Evolutionary conservation across 37 sponge, comb jelly and placozoan species (phyloP), one percentile per base, ranked within the genome.

Genomic region (Chondrilla cf. caribensis): DNA sequence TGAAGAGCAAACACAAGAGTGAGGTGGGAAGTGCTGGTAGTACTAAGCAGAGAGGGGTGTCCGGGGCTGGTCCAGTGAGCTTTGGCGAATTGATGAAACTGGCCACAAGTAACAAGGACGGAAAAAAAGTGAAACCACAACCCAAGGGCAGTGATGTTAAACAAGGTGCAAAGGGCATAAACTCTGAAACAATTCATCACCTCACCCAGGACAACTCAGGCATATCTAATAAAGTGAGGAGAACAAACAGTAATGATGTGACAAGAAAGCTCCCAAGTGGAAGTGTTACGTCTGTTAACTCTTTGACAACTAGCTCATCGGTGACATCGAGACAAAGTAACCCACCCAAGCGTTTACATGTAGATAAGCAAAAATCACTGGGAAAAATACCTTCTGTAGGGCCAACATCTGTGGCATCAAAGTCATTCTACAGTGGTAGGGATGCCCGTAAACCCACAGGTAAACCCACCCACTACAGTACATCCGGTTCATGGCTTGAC

Each of bases 1-100:
- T 47, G 51, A 47, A 47, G 51, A 47, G 51, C 11, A 47, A 11
- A 47, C 11, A 14, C 51, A 47, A 47, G 51, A 11, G 11, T 11
- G 9, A 47, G 51, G 9, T 11, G 51, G 51, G 51, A 11, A 47
- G 51, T 14, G 11, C 9, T 47, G 51, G 51, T 11, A 47, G 51
- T 6, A 6, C 6, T 11, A 47, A 47, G 51, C 6, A 47, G 11
- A 47, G 11, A 47, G 51, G 11, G 11, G 51, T 47, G 51, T 47
- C 51, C 11, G 51, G 51, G 51, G 22, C 6, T 62, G 64, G 64
- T 62, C 64, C 64, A 62, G 18, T 62, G 7, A 28, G 22, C 25
- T 73, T 73, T 37, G 36, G n/a, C 21, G 41, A 40, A 7, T 38
- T 73, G 19, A 73, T 73, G 76, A 73, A 73, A 39, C 1, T 73